phyloP scores from a whole-genome alignment of 1,140 invertebrate genomes.

The Araneus ventricosus region DNA sequence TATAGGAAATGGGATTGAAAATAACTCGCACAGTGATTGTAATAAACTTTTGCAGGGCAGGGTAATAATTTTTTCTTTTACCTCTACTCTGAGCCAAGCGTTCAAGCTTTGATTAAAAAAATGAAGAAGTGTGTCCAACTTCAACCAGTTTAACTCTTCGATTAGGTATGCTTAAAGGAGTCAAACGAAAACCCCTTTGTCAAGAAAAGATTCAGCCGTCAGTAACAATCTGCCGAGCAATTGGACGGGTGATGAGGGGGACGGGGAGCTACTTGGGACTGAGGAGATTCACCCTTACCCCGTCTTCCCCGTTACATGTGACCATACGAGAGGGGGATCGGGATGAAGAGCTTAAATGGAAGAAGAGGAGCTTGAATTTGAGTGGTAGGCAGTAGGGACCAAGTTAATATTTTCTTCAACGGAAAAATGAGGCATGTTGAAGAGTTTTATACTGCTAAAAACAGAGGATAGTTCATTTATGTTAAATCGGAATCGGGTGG shows the following conservation, averaged over 20 bases:
- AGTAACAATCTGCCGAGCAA: conserved; percentile 62
- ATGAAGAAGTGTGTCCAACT: background rate
- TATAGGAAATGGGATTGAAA: too few species aligned
- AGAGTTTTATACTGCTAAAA: background rate
- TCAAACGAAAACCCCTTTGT: conserved; percentile 30
- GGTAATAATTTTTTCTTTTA: too few species aligned
- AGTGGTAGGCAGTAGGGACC: conserved; percentile 34
- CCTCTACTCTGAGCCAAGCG: too few species aligned
- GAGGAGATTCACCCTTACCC: background rate
- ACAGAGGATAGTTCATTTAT: too few species aligned
- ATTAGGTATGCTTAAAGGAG: conserved; percentile 8
- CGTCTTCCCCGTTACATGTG: background rate
- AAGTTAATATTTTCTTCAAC: too few species aligned
- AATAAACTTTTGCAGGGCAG: too few species aligned
- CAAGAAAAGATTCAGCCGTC: conserved; percentile 62
- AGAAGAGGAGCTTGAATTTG: conserved; percentile 56
- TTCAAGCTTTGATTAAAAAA: background rate
- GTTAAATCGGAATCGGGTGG: background rate
- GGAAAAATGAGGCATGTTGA: background rate
- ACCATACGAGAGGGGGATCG: background rate
- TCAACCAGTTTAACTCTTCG: background rate
- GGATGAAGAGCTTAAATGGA: conserved; percentile 58
- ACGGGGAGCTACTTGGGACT: conserved; percentile 49
- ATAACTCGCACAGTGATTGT: too few species aligned
- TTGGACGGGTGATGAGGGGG: conserved; percentile 56